Evolutionary conservation across 2,113 vertebrate species (phyloP), one percentile per base, ranked within the genome.

Genomic region (Hippopotamus amphibius): DNA sequence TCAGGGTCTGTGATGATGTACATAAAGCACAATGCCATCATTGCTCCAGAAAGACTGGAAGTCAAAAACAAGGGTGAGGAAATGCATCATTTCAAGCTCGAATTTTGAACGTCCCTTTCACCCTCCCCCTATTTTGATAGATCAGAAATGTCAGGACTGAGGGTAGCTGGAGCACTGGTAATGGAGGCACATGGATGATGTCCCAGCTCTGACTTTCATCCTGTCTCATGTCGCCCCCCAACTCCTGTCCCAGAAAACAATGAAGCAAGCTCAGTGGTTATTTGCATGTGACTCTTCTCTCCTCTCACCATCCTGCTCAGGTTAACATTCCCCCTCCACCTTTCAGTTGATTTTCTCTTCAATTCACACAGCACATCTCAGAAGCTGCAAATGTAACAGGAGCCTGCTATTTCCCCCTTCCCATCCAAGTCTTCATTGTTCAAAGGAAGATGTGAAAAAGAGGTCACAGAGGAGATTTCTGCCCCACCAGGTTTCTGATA

Each of bases 371-470:
- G 26, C 24, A 68, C n/a, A 59, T 91, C 41, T 96, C 15, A 24
- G 82, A 79, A 91, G 19, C 43, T 72, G 59, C 43, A 79, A 76
- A 80, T 17, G 7, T 43, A 84, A 33, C 16, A 53, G 19, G 19
- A 19, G 50, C 3, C 41, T 95, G 74, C 43, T 46, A 26, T 88
- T 59, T 83, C 19, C 15, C 16, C 33, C 7, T 69, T 95, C 6
- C 28, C 15, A 41, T 55, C 2, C 12, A 74, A 55, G 14, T 59
- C 80, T 9, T 93, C 30, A 37, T 84, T 65, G 22, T 80, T 97
- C 41, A 88, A 93, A 76, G 43, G 41, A 90, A 83, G 15, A 79
- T n/a, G 87, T 96, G 48, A 53, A 87, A 95, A 88, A 19, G 24
- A 95, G 4, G 48, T 84, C n/a, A 90, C n/a, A 88, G 48, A 53